Conservation (phyloP, 2,113 vertebrate species). For the Ondatra zibethicus region DNA sequence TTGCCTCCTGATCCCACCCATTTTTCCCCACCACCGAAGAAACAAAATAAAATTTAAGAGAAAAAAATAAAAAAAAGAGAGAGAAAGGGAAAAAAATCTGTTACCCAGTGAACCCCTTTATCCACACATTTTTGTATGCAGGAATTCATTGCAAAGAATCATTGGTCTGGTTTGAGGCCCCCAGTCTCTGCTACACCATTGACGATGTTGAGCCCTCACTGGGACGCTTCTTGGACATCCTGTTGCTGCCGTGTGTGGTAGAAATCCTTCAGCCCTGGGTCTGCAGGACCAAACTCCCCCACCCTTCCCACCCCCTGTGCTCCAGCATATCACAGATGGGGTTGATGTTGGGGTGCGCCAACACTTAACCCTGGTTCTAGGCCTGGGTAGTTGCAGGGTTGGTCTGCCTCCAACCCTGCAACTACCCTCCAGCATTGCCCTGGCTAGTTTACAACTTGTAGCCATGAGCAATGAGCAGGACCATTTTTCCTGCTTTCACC, state of each 20-base stretch:
- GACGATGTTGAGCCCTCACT: neutral
- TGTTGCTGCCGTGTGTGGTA: neutral
- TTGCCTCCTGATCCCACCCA: neutral
- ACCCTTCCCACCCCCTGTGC: neutral
- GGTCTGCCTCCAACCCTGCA: neutral
- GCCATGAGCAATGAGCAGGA: neutral
- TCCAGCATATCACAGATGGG: neutral
- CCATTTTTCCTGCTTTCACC: neutral
- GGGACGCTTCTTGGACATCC: neutral
- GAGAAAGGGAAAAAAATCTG: neutral
- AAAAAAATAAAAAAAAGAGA: neutral
- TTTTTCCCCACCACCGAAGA: neutral
- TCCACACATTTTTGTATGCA: neutral
- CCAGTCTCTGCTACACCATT: neutral
- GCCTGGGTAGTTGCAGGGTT: neutral
- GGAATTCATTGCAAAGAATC: neutral
- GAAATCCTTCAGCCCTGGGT: neutral
- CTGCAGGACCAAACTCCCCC: neutral
- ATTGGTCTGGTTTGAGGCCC: neutral
- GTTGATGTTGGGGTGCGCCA: neutral
- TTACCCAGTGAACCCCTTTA: fast-evolving
- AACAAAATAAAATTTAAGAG: neutral
- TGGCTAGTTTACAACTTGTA: neutral
- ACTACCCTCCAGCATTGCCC: neutral
- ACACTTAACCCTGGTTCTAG: neutral